Conservation (phyloP, 2,797 vertebrate species). For the Characodon lateralis region DNA sequence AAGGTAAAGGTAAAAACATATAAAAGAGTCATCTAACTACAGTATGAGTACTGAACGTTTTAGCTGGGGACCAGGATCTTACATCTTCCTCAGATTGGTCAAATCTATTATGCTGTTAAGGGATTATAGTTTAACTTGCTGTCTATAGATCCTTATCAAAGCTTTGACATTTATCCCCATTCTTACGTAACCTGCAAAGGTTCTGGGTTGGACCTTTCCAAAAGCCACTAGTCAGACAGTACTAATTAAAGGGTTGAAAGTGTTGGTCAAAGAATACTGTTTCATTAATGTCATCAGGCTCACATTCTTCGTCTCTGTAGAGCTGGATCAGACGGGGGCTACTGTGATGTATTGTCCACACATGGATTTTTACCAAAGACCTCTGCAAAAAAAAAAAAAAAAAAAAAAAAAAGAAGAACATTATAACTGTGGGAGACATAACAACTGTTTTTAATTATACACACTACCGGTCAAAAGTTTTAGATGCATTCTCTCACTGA, state of each 20-base stretch:
- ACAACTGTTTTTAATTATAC: background rate
- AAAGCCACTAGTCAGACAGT: constrained; percentile 69
- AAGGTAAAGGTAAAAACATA: background rate
- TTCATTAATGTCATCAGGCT: constrained; percentile 57
- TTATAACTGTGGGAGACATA: background rate
- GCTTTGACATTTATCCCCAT: constrained; percentile 17
- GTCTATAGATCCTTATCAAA: constrained; percentile 17
- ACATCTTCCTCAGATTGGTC: background rate
- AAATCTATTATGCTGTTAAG: background rate
- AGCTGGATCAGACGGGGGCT: constrained; percentile 30
- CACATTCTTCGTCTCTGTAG: constrained; percentile 74
- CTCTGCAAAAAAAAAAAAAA: background rate
- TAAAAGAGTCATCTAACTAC: background rate
- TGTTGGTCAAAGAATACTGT: constrained; percentile 69
- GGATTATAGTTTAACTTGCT: background rate
- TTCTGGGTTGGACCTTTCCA: constrained; percentile 48
- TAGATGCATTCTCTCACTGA: too few species aligned
- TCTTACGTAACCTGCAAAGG: constrained; percentile 44
- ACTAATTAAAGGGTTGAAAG: constrained; percentile 76
- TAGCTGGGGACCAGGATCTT: background rate
- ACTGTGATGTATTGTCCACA: constrained; percentile 24
- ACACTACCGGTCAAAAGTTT: too few species aligned
- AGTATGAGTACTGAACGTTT: background rate
- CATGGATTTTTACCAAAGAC: constrained; percentile 34
- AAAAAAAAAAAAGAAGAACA: background rate